phyloP scores from a whole-genome alignment of 1,140 invertebrate species.

The Drosophila hydei region DNA sequence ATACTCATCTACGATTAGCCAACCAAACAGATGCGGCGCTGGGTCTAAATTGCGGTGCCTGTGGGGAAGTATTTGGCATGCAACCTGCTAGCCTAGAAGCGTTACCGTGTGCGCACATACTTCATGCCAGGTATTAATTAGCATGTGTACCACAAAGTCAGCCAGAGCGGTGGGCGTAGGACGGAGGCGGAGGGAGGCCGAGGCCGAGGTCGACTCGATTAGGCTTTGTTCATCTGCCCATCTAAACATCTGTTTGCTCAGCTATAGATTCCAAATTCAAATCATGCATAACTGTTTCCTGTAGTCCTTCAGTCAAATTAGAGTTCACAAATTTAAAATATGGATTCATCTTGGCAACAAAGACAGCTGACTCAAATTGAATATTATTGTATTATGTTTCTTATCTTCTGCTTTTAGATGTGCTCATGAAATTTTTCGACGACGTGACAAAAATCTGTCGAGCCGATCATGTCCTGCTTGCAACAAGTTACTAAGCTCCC shows the following conservation, averaged over 20 bases:
- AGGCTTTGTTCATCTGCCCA: too few relatives aligned
- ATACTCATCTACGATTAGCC: slow-evolving; percentile 89
- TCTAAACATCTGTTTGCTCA: too few relatives aligned
- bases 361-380: too few relatives aligned
- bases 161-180: too few relatives aligned
- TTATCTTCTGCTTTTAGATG: slow-evolving; percentile 84
- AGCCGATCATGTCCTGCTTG: slow-evolving; percentile 86
- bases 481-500: slow-evolving; percentile 87
- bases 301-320: too few relatives aligned
- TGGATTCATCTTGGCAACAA: too few relatives aligned
- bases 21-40: slow-evolving; percentile 89
- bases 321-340: too few relatives aligned
- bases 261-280: too few relatives aligned
- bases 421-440: slow-evolving; percentile 88
- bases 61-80: slow-evolving; percentile 89
- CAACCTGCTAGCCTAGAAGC: slow-evolving; percentile 90
- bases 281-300: too few relatives aligned
- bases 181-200: too few relatives aligned
- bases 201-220: too few relatives aligned
- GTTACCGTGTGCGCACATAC: slow-evolving; percentile 92
- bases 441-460: slow-evolving; percentile 87
- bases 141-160: background rate
- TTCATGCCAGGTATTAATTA: slow-evolving; percentile 89
- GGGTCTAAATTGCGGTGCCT: slow-evolving; percentile 90
- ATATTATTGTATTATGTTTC: slow-evolving; percentile 1